Conservation (phyloP, 2,113 vertebrate genomes). For the Origma solitaria region DNA sequence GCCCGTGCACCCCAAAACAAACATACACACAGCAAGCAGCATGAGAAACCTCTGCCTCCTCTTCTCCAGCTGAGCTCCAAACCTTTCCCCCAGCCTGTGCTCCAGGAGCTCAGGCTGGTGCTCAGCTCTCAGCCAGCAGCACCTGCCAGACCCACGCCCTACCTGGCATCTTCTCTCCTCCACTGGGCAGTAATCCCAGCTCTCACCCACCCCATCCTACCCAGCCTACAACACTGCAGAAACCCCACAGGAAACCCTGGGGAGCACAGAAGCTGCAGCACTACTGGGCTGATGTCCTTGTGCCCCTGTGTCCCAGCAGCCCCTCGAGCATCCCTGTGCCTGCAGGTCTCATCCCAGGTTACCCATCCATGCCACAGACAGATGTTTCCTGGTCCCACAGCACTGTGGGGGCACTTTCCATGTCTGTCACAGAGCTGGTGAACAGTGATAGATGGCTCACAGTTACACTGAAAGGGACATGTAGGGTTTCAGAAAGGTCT, state of each 20-base stretch:
- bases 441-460: neutral
- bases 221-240: neutral
- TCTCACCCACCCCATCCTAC: neutral
- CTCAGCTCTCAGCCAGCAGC: neutral
- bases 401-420: neutral
- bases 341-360: neutral
- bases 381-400: neutral
- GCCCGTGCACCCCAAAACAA: neutral
- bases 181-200: fast-evolving
- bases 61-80: neutral
- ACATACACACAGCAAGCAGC: neutral
- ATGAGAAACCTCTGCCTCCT: neutral
- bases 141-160: neutral
- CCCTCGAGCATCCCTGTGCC: neutral
- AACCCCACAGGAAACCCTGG: neutral
- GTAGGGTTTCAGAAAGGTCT: neutral
- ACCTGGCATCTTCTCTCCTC: neutral
- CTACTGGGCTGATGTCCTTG: neutral
- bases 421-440: neutral
- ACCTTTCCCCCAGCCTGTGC: neutral
- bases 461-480: neutral
- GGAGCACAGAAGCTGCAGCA: neutral
- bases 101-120: neutral
- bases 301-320: neutral
- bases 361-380: neutral